These are phyloP conservation scores for Oenanthe melanoleuca DNA, from an alignment of 2,113 vertebrate species.

Conservation along the genomic window DNA sequence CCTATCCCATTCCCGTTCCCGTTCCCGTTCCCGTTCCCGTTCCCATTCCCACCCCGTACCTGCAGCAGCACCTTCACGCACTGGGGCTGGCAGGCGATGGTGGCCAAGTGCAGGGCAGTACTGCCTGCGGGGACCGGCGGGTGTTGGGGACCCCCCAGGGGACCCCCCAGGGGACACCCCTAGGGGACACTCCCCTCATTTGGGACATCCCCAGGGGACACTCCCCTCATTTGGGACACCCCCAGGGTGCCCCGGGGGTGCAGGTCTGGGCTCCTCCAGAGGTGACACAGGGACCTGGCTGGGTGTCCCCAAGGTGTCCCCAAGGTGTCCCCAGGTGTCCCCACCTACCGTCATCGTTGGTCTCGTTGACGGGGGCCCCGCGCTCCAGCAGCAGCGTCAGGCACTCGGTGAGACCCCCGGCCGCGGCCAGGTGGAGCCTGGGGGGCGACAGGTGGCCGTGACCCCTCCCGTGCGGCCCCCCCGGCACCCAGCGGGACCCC, in stretches of 20 bases:
- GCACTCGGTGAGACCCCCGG: slow-evolving; percentile 74
- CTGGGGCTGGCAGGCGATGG: slow-evolving; percentile 79
- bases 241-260: background rate
- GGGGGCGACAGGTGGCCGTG: background rate
- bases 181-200: too few relatives aligned
- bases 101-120: slow-evolving; percentile 76
- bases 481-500: background rate
- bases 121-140: slow-evolving; percentile 57
- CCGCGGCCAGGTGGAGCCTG: slow-evolving; percentile 78
- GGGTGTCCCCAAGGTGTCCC: background rate
- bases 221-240: background rate
- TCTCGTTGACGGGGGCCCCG: slow-evolving; percentile 67
- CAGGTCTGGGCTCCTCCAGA: background rate
- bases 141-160: background rate
- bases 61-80: slow-evolving; percentile 79
- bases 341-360: slow-evolving; percentile 71
- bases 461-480: background rate
- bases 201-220: background rate
- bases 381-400: slow-evolving; percentile 70
- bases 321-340: background rate
- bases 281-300: background rate
- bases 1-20: background rate
- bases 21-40: background rate
- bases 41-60: slow-evolving; percentile 4
- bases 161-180: too few relatives aligned